A percentile compares a stretch with the other conserved stretches of the same genome.
phyloP scores from a whole-genome alignment of 1,140 invertebrate species.

The Aphelinus certus region DNA sequence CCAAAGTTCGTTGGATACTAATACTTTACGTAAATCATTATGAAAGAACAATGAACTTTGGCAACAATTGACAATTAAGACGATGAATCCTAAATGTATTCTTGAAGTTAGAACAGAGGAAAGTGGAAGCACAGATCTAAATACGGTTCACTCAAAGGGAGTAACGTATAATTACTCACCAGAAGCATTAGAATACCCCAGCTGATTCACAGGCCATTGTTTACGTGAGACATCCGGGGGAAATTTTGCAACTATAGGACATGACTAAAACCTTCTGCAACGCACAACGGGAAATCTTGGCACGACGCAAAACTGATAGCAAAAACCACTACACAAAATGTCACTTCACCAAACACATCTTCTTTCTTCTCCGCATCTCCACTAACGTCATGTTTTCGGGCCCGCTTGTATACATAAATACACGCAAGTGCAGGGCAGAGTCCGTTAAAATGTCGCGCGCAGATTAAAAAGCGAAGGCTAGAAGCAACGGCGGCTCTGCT shows the following conservation, averaged over 20 bases:
- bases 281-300: background rate
- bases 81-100: too few species aligned
- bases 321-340: too few species aligned
- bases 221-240: background rate
- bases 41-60: too few species aligned
- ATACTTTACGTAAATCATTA: too few species aligned
- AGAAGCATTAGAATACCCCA: background rate
- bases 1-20: too few species aligned
- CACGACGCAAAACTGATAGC: too few species aligned
- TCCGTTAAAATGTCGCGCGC: background rate
- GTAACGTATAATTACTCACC: background rate
- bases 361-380: background rate
- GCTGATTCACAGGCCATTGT: background rate
- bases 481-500: background rate
- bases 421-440: background rate
- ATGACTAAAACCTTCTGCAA: background rate
- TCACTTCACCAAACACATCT: background rate
- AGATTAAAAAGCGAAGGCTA: background rate
- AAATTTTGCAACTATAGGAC: background rate
- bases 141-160: too few species aligned
- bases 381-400: constrained; percentile 11
- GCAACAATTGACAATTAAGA: too few species aligned
- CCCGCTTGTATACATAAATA: background rate
- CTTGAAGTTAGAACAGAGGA: too few species aligned
- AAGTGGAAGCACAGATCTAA: too few species aligned